phyloP scores from a whole-genome alignment of 2,797 vertebrate species.

The Poecilia picta region DNA sequence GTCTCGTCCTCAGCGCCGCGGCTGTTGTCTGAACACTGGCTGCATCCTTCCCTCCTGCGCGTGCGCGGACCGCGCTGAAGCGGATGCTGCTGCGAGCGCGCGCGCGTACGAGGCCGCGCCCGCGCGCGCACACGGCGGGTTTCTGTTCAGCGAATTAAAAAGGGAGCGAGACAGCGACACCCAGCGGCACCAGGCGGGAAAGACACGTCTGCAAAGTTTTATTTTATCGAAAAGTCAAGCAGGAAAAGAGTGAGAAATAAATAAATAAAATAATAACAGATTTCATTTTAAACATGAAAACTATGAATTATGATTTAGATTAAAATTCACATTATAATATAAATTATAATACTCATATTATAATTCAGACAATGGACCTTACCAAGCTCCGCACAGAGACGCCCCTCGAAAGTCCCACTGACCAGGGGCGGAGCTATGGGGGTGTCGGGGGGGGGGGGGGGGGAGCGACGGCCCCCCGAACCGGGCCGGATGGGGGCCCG shows the following conservation, averaged over 20 bases:
- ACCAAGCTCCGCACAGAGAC: too few relatives aligned
- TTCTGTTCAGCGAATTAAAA: not conserved
- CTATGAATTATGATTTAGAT: too few relatives aligned
- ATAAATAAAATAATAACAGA: not conserved
- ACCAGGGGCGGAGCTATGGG: too few relatives aligned
- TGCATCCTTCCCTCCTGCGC: constrained; percentile 49
- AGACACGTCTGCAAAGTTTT: not conserved
- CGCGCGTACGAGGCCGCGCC: constrained; percentile 32
- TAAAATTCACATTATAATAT: too few relatives aligned
- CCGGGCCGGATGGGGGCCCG: too few relatives aligned
- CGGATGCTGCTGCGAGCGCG: constrained; percentile 48
- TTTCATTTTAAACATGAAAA: too few relatives aligned
- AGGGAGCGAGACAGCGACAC: constrained; percentile 21
- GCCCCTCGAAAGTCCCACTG: too few relatives aligned
- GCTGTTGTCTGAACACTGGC: constrained; percentile 44
- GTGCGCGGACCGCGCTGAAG: constrained; percentile 9
- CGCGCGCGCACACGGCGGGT: too few relatives aligned
- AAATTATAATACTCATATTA: too few relatives aligned
- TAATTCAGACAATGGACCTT: not conserved
- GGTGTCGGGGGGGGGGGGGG: too few relatives aligned
- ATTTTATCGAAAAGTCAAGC: too few relatives aligned
- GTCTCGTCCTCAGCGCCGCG: constrained; percentile 27
- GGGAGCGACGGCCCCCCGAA: too few relatives aligned
- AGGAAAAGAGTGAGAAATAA: not conserved
- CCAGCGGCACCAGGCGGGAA: constrained; percentile 4